Evolutionary conservation across 2,888 invertebrate genomes (phyloP).

Genomic region (Cantharis rustica): DNA sequence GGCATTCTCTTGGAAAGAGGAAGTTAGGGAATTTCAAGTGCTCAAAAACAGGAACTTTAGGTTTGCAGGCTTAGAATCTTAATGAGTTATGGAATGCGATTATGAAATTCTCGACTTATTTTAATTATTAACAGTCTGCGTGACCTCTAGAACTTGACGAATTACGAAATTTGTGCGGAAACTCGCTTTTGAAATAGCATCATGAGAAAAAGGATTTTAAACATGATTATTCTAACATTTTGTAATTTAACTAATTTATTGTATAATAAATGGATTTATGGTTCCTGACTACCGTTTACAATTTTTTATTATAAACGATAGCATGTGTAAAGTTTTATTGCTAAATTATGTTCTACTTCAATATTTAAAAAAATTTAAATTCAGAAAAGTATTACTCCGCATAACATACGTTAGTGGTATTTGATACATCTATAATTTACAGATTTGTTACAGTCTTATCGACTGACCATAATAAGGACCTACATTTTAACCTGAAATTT

Average conservation of each 20-base stretch:
- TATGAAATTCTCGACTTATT: not conserved
- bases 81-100: not conserved
- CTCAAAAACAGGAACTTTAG: not conserved
- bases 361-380: too few species aligned
- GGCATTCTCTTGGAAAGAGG: not conserved
- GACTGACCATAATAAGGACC: too few species aligned
- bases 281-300: not conserved
- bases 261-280: not conserved
- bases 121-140: not conserved
- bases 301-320: not conserved
- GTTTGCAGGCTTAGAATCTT: not conserved
- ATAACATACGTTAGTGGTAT: too few species aligned
- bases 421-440: too few species aligned
- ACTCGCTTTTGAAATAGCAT: not conserved
- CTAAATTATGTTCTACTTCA: too few species aligned
- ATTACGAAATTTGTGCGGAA: not conserved
- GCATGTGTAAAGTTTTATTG: too few species aligned
- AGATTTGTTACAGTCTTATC: too few species aligned
- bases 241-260: not conserved
- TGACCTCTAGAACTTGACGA: not conserved
- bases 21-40: not conserved
- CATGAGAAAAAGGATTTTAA: not conserved
- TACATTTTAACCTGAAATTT: too few species aligned
- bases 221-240: not conserved
- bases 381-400: too few species aligned